phyloP scores from a whole-genome alignment of 2,888 invertebrate species.

The Andrena trimmerana region DNA sequence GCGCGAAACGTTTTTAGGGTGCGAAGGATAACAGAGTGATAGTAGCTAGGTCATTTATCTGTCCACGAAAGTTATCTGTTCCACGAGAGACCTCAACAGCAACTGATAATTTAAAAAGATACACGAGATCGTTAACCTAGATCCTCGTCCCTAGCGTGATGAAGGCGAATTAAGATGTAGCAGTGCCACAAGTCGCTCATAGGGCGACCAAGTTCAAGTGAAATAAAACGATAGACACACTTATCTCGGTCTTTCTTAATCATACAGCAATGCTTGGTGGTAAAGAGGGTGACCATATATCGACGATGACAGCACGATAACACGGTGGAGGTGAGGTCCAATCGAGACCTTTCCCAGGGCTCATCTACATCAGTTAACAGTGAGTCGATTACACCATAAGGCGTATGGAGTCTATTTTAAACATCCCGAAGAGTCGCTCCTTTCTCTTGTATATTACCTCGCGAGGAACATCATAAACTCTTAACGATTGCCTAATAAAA shows the following conservation, averaged over 20 bases:
- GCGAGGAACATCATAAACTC: conserved; percentile 66
- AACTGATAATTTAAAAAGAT: neutral
- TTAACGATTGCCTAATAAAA: conserved; percentile 74
- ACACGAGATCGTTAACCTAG: conserved; percentile 2
- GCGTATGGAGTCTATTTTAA: neutral
- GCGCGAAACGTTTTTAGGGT: neutral
- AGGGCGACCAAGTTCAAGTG: neutral
- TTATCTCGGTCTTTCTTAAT: neutral
- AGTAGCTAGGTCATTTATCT: no score
- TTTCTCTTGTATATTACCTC: conserved; percentile 41
- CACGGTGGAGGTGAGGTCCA: neutral
- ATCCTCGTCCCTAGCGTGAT: neutral
- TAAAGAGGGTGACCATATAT: neutral
- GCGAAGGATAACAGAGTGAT: neutral
- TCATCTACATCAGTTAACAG: neutral
- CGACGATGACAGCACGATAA: neutral
- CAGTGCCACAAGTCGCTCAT: neutral
- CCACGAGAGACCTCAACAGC: no score
- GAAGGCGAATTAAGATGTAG: conserved; percentile 10
- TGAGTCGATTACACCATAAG: conserved; percentile 4
- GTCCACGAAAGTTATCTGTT: no score
- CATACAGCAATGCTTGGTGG: neutral
- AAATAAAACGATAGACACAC: neutral
- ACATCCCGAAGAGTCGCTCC: conserved; percentile 47
- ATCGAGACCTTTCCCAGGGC: neutral